Conservation (phyloP, 2,888 invertebrate genomes). For the Tinea pellionella region DNA sequence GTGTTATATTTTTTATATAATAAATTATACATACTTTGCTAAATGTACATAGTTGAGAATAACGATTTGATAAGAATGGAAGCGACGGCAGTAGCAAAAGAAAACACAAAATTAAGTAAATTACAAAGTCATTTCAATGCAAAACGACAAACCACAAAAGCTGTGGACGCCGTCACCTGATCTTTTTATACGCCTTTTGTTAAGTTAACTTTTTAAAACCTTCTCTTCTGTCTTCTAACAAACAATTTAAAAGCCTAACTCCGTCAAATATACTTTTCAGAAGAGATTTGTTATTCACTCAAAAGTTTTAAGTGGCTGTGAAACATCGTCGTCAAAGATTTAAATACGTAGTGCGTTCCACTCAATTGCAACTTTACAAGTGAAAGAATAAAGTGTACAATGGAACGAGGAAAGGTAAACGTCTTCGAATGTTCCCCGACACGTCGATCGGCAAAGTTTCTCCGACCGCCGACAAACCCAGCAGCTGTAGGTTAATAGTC, state of each 20-base stretch:
- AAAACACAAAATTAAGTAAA: conserved; percentile 14
- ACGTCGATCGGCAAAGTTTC: conserved; percentile 42
- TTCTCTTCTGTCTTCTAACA: conserved; percentile 42
- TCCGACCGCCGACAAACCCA: conserved; percentile 14
- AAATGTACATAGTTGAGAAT: neutral
- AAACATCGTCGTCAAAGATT: conserved; percentile 62
- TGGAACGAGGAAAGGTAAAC: conserved; percentile 24
- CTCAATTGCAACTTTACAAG: conserved; percentile 29
- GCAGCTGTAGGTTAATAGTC: conserved; percentile 3
- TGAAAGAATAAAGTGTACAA: conserved; percentile 29
- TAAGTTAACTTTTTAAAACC: conserved; percentile 50
- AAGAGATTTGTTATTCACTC: conserved; percentile 66
- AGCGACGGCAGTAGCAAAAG: conserved; percentile 3
- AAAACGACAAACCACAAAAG: conserved; percentile 9
- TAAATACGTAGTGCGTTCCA: conserved; percentile 38
- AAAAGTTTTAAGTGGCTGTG: conserved; percentile 67
- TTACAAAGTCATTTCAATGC: conserved; percentile 12
- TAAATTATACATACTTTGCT: neutral
- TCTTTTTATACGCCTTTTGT: conserved; percentile 44
- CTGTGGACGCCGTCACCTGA: conserved; percentile 24
- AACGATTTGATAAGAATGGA: conserved; percentile 4
- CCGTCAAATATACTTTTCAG: conserved; percentile 56
- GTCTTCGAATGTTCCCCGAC: conserved; percentile 31
- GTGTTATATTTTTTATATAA: neutral
- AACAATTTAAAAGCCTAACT: conserved; percentile 64